These are phyloP conservation scores for Euplagia quadripunctaria DNA, from an alignment of 2,888 invertebrate genomes.

Conservation along the genomic window DNA sequence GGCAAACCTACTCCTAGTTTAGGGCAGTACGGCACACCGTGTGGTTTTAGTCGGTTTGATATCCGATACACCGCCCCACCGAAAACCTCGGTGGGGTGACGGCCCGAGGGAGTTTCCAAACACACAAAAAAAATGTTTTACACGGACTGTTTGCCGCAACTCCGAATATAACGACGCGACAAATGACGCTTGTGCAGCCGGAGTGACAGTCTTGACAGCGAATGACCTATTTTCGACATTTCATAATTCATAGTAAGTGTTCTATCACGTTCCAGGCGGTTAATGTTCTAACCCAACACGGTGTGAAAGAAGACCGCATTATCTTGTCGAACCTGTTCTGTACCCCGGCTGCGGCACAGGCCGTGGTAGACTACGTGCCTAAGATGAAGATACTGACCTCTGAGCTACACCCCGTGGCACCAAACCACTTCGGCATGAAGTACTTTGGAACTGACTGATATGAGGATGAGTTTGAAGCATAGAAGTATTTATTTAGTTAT, in stretches of 20 bases:
- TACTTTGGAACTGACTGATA: slow-evolving; percentile 98
- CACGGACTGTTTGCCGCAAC: too few species aligned
- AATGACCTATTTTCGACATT: not conserved
- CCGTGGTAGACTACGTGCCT: slow-evolving; percentile 94
- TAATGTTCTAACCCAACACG: slow-evolving; percentile 97
- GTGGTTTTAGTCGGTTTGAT: too few species aligned
- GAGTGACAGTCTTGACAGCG: too few species aligned
- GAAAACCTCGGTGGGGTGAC: too few species aligned
- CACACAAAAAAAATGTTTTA: too few species aligned
- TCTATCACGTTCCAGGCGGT: slow-evolving; percentile 91
- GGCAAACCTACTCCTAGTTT: too few species aligned
- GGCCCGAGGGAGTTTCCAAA: too few species aligned
- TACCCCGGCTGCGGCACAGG: slow-evolving; percentile 96
- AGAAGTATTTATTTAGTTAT: slow-evolving; percentile 15
- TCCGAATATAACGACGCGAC: too few species aligned
- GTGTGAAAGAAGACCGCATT: slow-evolving; percentile 97
- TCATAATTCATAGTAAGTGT: not conserved
- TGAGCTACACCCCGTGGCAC: slow-evolving; percentile 97
- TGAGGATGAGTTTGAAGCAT: slow-evolving; percentile 49
- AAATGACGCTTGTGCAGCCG: too few species aligned
- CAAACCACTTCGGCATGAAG: slow-evolving; percentile 99
- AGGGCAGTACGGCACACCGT: too few species aligned
- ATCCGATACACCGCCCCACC: too few species aligned
- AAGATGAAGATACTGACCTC: slow-evolving; percentile 98
- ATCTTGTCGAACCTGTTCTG: slow-evolving; percentile 99